Conservation (phyloP, 2,113 vertebrate genomes). For the Cyprinodon variegatus region DNA sequence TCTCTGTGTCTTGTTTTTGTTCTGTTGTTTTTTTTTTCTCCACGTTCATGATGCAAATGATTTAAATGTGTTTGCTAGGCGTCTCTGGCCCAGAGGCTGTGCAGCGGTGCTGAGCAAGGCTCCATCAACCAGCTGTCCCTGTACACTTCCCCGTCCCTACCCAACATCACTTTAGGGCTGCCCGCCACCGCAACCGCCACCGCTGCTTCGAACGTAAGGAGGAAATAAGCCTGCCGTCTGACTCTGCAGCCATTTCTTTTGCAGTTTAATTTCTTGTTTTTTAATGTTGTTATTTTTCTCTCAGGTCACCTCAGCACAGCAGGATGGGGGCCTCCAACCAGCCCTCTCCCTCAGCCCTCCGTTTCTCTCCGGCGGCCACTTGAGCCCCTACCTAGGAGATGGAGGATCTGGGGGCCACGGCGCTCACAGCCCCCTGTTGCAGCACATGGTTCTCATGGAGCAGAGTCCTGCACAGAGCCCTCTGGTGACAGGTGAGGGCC, state of each 20-base stretch:
- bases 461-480: constrained; percentile 86
- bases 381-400: constrained; percentile 86
- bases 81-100: constrained; percentile 86
- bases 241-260: constrained; percentile 1
- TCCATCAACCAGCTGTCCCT: constrained; percentile 88
- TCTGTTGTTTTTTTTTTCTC: not conserved
- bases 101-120: constrained; percentile 81
- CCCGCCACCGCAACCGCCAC: constrained; percentile 83
- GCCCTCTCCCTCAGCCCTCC: constrained; percentile 83
- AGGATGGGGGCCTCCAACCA: constrained; percentile 86
- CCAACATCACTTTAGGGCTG: constrained; percentile 94
- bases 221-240: not conserved
- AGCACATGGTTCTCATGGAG: constrained; percentile 95
- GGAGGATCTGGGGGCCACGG: constrained; percentile 72
- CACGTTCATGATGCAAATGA: constrained; percentile 31
- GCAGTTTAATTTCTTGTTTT: not conserved
- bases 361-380: constrained; percentile 87
- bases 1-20: not conserved
- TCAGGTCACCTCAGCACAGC: constrained; percentile 85
- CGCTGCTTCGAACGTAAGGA: constrained; percentile 72
- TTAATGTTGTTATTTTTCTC: not conserved
- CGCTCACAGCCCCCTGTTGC: constrained; percentile 87
- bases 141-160: constrained; percentile 92
- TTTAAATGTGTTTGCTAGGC: constrained; percentile 75
- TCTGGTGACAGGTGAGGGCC: constrained; percentile 85